A percentile compares a stretch with the other conserved stretches of the same genome.
Conservation (phyloP, 2,113 vertebrate species). For the Aegotheles bennettii region DNA sequence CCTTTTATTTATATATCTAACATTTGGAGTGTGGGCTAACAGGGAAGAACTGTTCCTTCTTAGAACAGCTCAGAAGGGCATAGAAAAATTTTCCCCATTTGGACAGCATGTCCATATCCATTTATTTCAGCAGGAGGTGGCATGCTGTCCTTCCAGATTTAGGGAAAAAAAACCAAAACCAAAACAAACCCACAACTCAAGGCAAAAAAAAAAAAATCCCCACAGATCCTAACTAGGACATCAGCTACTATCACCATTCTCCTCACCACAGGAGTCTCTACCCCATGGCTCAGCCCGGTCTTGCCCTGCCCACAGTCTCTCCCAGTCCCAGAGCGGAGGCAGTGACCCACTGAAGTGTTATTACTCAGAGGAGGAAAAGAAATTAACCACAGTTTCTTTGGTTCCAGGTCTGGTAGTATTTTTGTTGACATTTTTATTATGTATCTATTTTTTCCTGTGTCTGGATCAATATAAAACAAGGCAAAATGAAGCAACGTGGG, state of each 20-base stretch:
- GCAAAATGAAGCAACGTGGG: not conserved
- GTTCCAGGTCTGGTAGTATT: not conserved
- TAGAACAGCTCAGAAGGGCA: constrained; percentile 5
- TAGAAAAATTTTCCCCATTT: not conserved
- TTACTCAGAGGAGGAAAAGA: not conserved
- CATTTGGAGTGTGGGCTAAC: constrained; percentile 32
- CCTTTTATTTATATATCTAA: constrained; percentile 37
- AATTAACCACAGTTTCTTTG: not conserved
- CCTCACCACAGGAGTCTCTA: not conserved
- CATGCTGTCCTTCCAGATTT: not conserved
- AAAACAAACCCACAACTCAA: not conserved
- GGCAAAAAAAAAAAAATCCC: not conserved
- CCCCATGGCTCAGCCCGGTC: not conserved
- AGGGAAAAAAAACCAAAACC: not conserved
- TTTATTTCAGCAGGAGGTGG: not conserved
- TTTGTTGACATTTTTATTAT: not conserved
- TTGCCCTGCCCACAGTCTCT: not conserved
- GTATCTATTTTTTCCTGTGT: not conserved
- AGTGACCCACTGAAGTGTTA: not conserved
- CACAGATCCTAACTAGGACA: not conserved
- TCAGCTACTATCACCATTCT: not conserved
- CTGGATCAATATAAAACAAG: not conserved
- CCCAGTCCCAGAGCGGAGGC: not conserved
- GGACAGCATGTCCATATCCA: not conserved
- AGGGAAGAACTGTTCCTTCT: constrained; percentile 14